These are phyloP conservation scores for Sebastes steindachneri DNA, from an alignment of 2,797 vertebrate species.

Conservation along the genomic window DNA sequence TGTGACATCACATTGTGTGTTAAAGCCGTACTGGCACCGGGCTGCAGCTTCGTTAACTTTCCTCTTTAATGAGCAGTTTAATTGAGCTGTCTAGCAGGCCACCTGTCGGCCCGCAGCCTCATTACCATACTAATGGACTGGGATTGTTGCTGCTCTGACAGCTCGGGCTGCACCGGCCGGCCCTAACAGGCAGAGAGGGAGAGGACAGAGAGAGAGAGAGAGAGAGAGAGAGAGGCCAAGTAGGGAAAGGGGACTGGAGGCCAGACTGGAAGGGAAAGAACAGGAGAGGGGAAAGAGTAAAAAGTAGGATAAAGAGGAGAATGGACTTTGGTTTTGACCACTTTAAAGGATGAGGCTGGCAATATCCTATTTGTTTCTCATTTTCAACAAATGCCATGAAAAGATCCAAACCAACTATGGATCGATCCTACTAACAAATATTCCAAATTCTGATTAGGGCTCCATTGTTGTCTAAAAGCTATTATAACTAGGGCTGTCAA, in stretches of 20 bases:
- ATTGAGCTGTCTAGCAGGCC: slow-evolving; percentile 99
- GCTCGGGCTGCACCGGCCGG: slow-evolving; percentile 72
- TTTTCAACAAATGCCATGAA: neutral
- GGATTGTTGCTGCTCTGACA: slow-evolving; percentile 98
- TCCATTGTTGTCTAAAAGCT: no score
- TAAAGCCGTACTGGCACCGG: slow-evolving; percentile 87
- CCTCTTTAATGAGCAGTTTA: slow-evolving; percentile 99
- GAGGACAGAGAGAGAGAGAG: slow-evolving; percentile 69
- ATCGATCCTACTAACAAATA: neutral
- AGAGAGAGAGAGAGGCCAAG: slow-evolving; percentile 52
- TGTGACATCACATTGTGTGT: slow-evolving; percentile 99
- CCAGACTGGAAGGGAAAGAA: slow-evolving; percentile 37
- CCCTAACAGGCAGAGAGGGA: slow-evolving; percentile 84
- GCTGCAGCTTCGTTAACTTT: slow-evolving; percentile 99
- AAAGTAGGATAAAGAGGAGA: neutral
- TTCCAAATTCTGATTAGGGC: neutral
- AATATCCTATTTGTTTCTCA: neutral
- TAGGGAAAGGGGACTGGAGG: slow-evolving; percentile 28
- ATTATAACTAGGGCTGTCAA: no score
- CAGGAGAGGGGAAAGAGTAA: slow-evolving; percentile 2
- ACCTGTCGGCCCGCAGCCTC: slow-evolving; percentile 98
- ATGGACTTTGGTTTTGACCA: slow-evolving; percentile 1
- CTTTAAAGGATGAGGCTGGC: neutral
- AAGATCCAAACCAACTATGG: neutral
- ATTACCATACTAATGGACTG: slow-evolving; percentile 99